Percentiles rank a stretch among this genome's conserved stretches.
These are phyloP conservation scores for Brenthis daphne DNA, from an alignment of 2,888 invertebrate species.

Conservation along the genomic window DNA sequence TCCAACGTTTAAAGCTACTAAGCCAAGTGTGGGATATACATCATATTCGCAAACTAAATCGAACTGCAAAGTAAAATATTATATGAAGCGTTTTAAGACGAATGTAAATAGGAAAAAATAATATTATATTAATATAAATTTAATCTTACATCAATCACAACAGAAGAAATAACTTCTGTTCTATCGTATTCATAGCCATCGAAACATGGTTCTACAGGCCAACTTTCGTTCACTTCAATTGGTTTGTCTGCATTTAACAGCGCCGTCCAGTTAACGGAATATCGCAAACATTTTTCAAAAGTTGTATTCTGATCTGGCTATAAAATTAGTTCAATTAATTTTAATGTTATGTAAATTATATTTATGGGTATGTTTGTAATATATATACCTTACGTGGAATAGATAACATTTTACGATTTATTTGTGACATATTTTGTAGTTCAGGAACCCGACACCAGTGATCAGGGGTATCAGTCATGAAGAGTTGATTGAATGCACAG, in stretches of 20 bases:
- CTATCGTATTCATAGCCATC: conserved; percentile 92
- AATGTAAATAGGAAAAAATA: too few species aligned
- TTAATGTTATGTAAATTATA: not conserved
- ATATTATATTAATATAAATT: not conserved
- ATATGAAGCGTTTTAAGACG: not conserved
- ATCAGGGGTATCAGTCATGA: conserved; percentile 93
- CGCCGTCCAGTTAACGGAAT: conserved; percentile 87
- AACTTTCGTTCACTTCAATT: conserved; percentile 75
- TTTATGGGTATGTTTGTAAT: not conserved
- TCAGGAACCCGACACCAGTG: conserved; percentile 92
- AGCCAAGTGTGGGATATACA: conserved; percentile 93
- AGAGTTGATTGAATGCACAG: conserved; percentile 95
- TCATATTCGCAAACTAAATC: conserved; percentile 93
- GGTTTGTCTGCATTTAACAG: conserved; percentile 62
- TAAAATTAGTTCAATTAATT: conserved; percentile 38
- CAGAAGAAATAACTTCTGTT: conserved; percentile 87
- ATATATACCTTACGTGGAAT: conserved; percentile 79
- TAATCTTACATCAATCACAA: conserved; percentile 91
- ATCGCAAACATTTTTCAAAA: conserved; percentile 88
- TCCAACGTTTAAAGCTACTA: conserved; percentile 93
- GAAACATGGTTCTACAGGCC: conserved; percentile 86
- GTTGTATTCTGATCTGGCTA: conserved; percentile 65
- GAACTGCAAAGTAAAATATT: conserved; percentile 84
- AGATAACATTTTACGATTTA: conserved; percentile 83
- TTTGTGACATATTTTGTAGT: conserved; percentile 81